phyloP scores from a whole-genome alignment of 2,888 invertebrate species.

The Chrysolina haemoptera region DNA sequence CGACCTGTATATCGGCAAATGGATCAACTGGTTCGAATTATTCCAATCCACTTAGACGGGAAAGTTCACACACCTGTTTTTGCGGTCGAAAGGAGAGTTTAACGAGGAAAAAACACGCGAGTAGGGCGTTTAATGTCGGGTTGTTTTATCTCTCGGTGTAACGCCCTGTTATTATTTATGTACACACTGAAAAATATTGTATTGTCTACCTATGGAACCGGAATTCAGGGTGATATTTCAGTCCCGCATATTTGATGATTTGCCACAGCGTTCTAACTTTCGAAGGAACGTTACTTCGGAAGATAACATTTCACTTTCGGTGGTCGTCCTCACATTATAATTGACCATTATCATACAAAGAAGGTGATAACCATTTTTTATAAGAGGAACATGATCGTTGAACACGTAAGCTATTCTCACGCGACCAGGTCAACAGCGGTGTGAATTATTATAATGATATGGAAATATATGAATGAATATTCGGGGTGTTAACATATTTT shows the following conservation, averaged over 20 bases:
- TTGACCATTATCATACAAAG: background rate
- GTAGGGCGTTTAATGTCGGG: slow-evolving; percentile 39
- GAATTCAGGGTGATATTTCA: slow-evolving; percentile 40
- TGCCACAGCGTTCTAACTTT: background rate
- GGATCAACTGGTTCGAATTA: slow-evolving; percentile 22
- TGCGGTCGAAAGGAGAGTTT: slow-evolving; percentile 30
- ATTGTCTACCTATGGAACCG: slow-evolving; percentile 38
- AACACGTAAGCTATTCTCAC: background rate
- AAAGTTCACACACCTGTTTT: slow-evolving; percentile 39
- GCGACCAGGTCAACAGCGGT: background rate
- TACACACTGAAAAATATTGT: slow-evolving; percentile 39
- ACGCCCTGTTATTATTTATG: slow-evolving; percentile 46
- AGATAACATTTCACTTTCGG: background rate
- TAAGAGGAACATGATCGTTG: background rate
- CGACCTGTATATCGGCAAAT: background rate
- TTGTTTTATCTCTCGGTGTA: slow-evolving; percentile 39
- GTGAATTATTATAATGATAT: background rate
- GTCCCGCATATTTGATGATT: slow-evolving; percentile 11
- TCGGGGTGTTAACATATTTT: too few species aligned
- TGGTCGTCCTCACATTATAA: background rate
- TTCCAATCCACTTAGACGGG: slow-evolving; percentile 38
- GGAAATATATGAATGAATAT: background rate
- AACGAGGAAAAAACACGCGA: slow-evolving; percentile 46
- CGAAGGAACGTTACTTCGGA: background rate
- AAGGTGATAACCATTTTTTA: background rate